phyloP scores from a whole-genome alignment of 2,797 vertebrate species.

The Periophthalmus magnuspinnatus region DNA sequence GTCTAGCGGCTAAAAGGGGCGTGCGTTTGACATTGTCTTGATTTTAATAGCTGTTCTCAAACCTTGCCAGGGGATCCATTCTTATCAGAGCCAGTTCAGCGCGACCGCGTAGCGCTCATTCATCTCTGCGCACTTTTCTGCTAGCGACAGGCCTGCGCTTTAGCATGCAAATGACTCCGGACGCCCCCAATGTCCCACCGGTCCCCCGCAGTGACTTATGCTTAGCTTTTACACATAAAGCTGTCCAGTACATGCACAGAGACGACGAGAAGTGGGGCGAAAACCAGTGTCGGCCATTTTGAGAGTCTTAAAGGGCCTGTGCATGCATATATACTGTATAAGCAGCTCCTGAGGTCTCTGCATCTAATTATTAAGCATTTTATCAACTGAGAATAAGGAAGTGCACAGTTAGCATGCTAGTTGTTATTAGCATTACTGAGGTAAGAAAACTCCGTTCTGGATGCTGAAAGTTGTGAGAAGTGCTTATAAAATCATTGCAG shows the following conservation, averaged over 20 bases:
- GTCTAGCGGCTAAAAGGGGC: constrained; percentile 37
- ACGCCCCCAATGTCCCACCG: constrained; percentile 76
- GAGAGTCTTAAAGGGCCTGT: constrained; percentile 2
- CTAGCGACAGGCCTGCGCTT: constrained; percentile 72
- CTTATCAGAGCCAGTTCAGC: constrained; percentile 73
- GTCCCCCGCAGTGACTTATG: constrained; percentile 71
- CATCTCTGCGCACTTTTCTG: constrained; percentile 77
- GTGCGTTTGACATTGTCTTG: constrained; percentile 70
- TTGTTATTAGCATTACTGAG: too few relatives aligned
- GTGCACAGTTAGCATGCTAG: too few relatives aligned
- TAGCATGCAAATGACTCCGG: constrained; percentile 80
- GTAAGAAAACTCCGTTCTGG: too few relatives aligned
- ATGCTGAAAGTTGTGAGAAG: too few relatives aligned
- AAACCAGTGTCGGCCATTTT: constrained; percentile 8
- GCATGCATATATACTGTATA: too few relatives aligned
- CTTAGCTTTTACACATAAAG: constrained; percentile 67
- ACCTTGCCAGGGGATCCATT: constrained; percentile 70
- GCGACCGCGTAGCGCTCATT: constrained; percentile 67
- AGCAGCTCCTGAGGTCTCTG: too few relatives aligned
- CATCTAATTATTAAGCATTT: too few relatives aligned
- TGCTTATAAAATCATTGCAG: too few relatives aligned
- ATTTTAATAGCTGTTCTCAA: constrained; percentile 73
- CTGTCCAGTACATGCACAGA: constrained; percentile 38
- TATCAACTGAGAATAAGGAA: too few relatives aligned
- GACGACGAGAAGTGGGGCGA: constrained; percentile 21